A percentile compares a stretch with the other conserved stretches of the same genome.
phyloP scores from a whole-genome alignment of 2,888 invertebrate genomes.

The Ceratothoa steindachneri region DNA sequence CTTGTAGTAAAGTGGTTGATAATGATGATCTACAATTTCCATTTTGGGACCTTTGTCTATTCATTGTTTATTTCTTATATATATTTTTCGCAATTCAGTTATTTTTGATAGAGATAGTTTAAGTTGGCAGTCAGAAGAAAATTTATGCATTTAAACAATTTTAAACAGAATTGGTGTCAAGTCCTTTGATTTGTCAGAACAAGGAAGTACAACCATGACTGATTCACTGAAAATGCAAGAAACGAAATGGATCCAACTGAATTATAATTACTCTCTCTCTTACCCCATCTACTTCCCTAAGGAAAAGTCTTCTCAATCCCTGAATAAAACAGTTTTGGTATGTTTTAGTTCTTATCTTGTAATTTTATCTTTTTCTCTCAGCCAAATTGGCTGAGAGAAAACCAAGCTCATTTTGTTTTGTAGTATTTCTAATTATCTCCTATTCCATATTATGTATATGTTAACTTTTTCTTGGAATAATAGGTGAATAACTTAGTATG shows the following conservation, averaged over 20 bases:
- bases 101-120: no score
- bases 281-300: slow-evolving; percentile 67
- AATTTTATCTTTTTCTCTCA: not conserved
- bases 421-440: not conserved
- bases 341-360: slow-evolving; percentile 14
- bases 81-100: no score
- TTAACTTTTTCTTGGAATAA: not conserved
- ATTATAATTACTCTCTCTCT: slow-evolving; percentile 72
- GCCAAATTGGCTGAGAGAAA: not conserved
- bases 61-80: no score
- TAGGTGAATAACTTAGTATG: no score
- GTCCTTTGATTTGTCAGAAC: not conserved
- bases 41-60: no score
- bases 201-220: not conserved
- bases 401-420: not conserved
- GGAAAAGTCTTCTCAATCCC: slow-evolving; percentile 59
- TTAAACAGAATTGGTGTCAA: not conserved
- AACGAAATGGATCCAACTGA: slow-evolving; percentile 71
- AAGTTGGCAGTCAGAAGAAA: no score
- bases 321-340: slow-evolving; percentile 68
- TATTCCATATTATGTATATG: not conserved
- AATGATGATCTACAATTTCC: no score
- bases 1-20: no score
- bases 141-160: no score
- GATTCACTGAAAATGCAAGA: slow-evolving; percentile 49